Percentiles rank a stretch among this genome's conserved stretches.
Conservation (phyloP, 2,113 vertebrate genomes). For the Symphodus melops region DNA sequence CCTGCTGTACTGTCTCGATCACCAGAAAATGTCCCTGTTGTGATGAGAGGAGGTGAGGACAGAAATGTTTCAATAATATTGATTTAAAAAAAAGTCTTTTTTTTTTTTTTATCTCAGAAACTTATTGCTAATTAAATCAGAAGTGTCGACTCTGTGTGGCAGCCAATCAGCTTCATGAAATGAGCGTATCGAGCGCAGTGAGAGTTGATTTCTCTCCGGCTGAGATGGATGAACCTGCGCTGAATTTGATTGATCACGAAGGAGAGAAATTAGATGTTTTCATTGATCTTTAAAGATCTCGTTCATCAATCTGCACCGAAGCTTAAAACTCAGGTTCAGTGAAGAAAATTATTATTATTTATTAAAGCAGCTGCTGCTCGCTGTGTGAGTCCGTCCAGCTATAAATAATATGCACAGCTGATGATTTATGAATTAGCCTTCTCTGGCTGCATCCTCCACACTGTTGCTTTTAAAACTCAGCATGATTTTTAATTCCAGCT, state of each 20-base stretch:
- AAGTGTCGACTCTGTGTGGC: background rate
- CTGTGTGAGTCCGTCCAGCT: constrained; percentile 42
- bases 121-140: background rate
- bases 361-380: constrained; percentile 55
- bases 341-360: constrained; percentile 39
- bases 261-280: background rate
- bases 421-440: background rate
- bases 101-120: too few relatives aligned
- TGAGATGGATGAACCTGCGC: background rate
- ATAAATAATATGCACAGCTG: constrained; percentile 6
- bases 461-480: background rate
- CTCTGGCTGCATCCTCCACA: background rate
- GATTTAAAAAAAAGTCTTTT: too few relatives aligned
- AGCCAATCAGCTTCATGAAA: constrained; percentile 5
- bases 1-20: too few relatives aligned
- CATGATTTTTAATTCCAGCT: too few relatives aligned
- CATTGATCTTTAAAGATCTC: background rate
- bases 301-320: constrained; percentile 5
- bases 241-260: background rate
- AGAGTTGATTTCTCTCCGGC: background rate
- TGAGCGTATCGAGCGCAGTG: background rate
- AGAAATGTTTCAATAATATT: too few relatives aligned
- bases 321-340: constrained; percentile 33
- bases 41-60: too few relatives aligned
- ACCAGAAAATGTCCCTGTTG: too few relatives aligned